Evolutionary conservation across 2,797 vertebrate genomes (phyloP), one percentile per base, ranked within the genome.

Genomic region (Neosilurus mollespiculum): DNA sequence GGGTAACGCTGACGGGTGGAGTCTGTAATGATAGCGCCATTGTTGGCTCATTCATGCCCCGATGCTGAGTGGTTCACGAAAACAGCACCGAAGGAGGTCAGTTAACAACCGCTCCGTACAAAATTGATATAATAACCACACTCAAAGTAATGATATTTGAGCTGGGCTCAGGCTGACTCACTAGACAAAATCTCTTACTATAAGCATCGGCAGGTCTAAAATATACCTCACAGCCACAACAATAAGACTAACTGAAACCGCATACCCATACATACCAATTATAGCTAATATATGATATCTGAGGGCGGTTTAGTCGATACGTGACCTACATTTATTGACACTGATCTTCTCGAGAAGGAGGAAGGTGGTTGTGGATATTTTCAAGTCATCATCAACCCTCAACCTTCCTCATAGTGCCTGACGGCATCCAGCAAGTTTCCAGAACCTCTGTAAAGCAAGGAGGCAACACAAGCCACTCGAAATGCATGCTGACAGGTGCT

Each of bases 111-210:
- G 91, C 83, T 87, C 84, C 87, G 92, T 83, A 88, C 89, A 84
- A 95, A 95, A 95, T 94, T 94, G 93, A 95, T 94, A 93, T 94
- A 92, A 94, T 94, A 92, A 92, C 94, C 93, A 93, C 93, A 94
- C 94, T 94, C 93, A 92, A 89, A 93, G 90, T 93, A 94, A 95
- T 94, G 93, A 93, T 88, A 92, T 92, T 92, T 91, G 91, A 94
- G 92, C 91, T 91, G 90, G 91, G 89, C 92, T 93, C 80, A 26
- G 64, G 81, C 86, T 83, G 86, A 81, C 78, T 81, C 83, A 83
- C 51, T 81, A 73, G 77, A 81, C 62, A 71, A 54, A 73, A 75
- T 59, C 66, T 71, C 82, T 78, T 82, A 73, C 73, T 26, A 58
- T 80, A 30, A 12, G 76, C 61, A 79, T 54, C 62, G 84, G 15